phyloP scores from a whole-genome alignment of 2,113 vertebrate species.

The Tiliqua scincoides region DNA sequence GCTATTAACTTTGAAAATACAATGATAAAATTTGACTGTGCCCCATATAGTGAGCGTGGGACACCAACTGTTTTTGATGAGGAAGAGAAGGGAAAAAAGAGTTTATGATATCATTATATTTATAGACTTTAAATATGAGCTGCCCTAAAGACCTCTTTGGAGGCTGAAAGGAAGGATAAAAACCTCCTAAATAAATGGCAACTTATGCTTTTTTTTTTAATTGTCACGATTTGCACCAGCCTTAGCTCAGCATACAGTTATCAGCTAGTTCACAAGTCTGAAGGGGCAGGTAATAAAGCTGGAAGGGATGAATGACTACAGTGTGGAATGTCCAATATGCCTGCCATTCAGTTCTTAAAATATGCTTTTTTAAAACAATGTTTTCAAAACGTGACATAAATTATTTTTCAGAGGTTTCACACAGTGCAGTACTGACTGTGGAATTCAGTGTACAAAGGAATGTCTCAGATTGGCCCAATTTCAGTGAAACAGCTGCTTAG shows the following conservation, averaged over 20 bases:
- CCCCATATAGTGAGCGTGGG: too few species aligned
- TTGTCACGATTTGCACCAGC: background rate
- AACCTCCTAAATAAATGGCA: too few species aligned
- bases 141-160: too few species aligned
- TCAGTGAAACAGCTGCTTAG: background rate
- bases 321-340: background rate
- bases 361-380: background rate
- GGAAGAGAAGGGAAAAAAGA: too few species aligned
- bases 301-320: background rate
- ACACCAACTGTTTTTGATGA: too few species aligned
- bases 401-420: background rate
- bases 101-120: too few species aligned
- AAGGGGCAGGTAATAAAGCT: background rate
- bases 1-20: background rate
- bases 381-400: background rate
- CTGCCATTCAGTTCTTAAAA: background rate
- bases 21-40: too few species aligned
- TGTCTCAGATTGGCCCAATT: background rate
- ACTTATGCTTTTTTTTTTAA: background rate
- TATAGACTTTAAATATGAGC: too few species aligned
- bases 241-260: background rate
- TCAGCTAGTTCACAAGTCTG: background rate
- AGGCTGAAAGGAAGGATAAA: too few species aligned
- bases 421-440: background rate
- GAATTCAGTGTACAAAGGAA: background rate